Conservation (phyloP, 2,797 vertebrate species). For the Pachyuromys duprasi region DNA sequence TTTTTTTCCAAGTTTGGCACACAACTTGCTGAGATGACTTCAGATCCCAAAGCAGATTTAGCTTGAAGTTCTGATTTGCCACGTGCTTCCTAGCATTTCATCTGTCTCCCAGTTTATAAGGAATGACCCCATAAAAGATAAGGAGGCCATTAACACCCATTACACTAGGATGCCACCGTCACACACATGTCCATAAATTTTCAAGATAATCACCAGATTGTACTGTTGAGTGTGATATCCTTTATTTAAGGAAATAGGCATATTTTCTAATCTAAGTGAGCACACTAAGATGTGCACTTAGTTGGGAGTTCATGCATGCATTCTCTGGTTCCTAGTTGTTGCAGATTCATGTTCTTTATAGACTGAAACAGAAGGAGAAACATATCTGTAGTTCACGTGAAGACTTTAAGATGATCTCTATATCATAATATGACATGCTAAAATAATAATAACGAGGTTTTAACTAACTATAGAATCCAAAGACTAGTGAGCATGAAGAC, state of each 20-base stretch:
- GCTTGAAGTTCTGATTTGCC: not conserved
- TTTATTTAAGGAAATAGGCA: not conserved
- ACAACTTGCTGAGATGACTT: not conserved
- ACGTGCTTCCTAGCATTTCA: no score
- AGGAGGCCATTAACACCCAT: rapidly evolving
- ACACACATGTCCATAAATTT: not conserved
- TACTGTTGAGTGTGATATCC: not conserved
- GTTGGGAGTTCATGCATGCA: not conserved
- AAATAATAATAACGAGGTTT: not conserved
- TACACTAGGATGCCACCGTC: not conserved
- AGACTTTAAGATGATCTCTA: not conserved
- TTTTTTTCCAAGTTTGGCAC: not conserved
- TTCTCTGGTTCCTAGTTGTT: not conserved
- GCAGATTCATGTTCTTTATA: not conserved
- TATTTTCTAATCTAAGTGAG: not conserved
- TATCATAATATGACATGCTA: not conserved
- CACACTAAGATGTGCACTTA: not conserved
- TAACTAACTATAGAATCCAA: not conserved
- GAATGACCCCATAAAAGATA: not conserved
- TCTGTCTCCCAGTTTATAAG: not conserved
- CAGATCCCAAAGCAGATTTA: not conserved
- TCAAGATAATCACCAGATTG: not conserved
- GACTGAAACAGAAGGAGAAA: not conserved
- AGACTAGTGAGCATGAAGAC: not conserved
- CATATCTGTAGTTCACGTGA: not conserved